A percentile compares a stretch with the other conserved stretches of the same genome.
Conservation (phyloP, 2,797 vertebrate species). For the Poeciliopsis gracilis region DNA sequence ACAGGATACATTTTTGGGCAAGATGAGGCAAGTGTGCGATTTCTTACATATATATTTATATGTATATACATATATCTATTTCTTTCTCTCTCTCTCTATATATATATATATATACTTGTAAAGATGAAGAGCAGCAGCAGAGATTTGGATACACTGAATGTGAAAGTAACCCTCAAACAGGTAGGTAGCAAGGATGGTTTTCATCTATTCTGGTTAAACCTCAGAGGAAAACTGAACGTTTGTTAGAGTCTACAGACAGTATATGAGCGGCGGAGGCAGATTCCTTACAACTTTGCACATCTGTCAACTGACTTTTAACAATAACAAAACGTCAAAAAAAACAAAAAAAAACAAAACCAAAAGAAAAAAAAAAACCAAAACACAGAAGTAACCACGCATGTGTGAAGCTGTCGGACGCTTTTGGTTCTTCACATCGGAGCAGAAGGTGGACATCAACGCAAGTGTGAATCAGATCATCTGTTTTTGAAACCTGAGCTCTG, state of each 20-base stretch:
- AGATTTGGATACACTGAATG: slow-evolving; percentile 70
- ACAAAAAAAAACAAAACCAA: no score
- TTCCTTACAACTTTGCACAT: slow-evolving; percentile 36
- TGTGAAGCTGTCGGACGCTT: slow-evolving; percentile 43
- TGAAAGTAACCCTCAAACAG: slow-evolving; percentile 74
- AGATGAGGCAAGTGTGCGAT: slow-evolving; percentile 71
- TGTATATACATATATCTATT: slow-evolving; percentile 16
- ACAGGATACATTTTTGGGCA: slow-evolving; percentile 66
- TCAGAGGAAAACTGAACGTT: slow-evolving; percentile 35
- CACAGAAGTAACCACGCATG: slow-evolving; percentile 44
- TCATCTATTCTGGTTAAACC: slow-evolving; percentile 32
- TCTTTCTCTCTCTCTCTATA: slow-evolving; percentile 1
- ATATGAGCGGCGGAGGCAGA: slow-evolving; percentile 37
- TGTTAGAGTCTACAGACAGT: slow-evolving; percentile 25
- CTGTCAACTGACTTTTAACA: slow-evolving; percentile 11
- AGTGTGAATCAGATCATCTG: slow-evolving; percentile 23
- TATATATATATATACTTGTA: slow-evolving; percentile 44
- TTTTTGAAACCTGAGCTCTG: slow-evolving; percentile 64
- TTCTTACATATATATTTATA: slow-evolving; percentile 24
- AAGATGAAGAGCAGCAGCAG: slow-evolving; percentile 70
- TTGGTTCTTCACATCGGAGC: slow-evolving; percentile 56
- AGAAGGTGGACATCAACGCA: slow-evolving; percentile 19
- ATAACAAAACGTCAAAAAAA: slow-evolving; percentile 15
- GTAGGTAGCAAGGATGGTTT: slow-evolving; percentile 41
- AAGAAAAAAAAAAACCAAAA: neutral